Percentiles rank a stretch among this genome's conserved stretches.
Evolutionary conservation across 2,888 invertebrate species (phyloP).

Genomic region (Conchocele bisecta): DNA sequence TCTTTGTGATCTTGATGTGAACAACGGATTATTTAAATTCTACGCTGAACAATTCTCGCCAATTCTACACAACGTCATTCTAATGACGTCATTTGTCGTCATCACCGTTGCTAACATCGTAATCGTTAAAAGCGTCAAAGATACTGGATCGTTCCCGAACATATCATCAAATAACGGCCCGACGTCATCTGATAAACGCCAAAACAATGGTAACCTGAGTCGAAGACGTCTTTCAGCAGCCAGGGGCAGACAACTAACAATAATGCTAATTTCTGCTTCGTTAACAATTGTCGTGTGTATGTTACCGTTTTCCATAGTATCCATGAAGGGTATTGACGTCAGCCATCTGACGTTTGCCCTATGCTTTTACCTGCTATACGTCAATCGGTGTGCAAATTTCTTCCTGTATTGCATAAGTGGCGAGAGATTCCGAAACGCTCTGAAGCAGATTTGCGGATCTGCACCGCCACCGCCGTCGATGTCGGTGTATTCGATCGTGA

Average conservation of each 20-base stretch:
- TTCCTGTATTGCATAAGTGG: constrained; percentile 74
- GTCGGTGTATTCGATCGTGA: no score
- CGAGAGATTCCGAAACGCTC: constrained; percentile 62
- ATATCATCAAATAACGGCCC: background rate
- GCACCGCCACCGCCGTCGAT: no score
- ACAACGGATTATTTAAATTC: constrained; percentile 14
- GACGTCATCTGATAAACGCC: background rate
- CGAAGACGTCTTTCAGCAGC: constrained; percentile 9
- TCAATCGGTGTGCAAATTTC: constrained; percentile 72
- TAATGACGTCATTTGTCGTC: constrained; percentile 60
- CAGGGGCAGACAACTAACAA: constrained; percentile 63
- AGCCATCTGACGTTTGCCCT: constrained; percentile 60
- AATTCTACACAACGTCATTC: constrained; percentile 64
- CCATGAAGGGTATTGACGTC: constrained; percentile 36
- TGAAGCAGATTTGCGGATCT: constrained; percentile 52
- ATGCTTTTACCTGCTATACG: constrained; percentile 69
- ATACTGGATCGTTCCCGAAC: constrained; percentile 36
- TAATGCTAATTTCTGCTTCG: constrained; percentile 71
- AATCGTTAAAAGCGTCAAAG: constrained; percentile 61
- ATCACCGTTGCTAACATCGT: constrained; percentile 68
- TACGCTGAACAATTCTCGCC: constrained; percentile 59
- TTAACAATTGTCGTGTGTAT: constrained; percentile 67
- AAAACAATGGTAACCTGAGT: background rate
- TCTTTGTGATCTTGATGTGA: constrained; percentile 62
- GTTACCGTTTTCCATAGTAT: constrained; percentile 65